Evolutionary conservation across 2,113 vertebrate genomes (phyloP), one percentile per base, ranked within the genome.

Genomic region (Cepphus grylle): DNA sequence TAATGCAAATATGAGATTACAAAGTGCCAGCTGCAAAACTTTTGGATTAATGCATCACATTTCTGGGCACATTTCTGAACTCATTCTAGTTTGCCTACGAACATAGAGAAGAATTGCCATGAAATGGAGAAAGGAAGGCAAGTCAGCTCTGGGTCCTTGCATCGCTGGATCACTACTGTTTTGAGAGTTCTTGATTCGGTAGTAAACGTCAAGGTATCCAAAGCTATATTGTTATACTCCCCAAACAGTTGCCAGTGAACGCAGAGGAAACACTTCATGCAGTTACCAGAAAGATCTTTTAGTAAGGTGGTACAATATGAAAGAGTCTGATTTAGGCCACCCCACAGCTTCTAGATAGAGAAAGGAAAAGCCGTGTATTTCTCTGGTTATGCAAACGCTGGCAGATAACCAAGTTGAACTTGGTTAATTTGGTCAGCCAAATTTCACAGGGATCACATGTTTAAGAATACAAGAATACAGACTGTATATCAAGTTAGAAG

Each of bases 121-220:
- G 0, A 90, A 76, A 22, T 40, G 34, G 30, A 78, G 65, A 79
- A 67, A 81, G 6, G 4, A 84, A 83, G 76, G 38, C 36, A 77
- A 55, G 80, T 45, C 59, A 84, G 23, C 25, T 84, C 34, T 22
- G 15, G 11, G 26, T 36, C 36, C 27, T 26, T 34, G 32, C 29
- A 78, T 18, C 45, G 26, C 59, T 38, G 45, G 25, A 42, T 12
- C 58, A 63, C n/a, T 47, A 56, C 26, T 65, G 77, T 50, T 82
- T 58, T 49, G 17, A 0, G 0, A 74, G n/a, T 18, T n/a, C 43
- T 38, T 11, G 42, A 62, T 59, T 63, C 3, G 1, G 14, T 19
- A 74, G 15, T 13, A 67, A 87, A 11, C 29, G 70, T 2, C n/a
- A 55, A 59, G n/a, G 40, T 19, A 76, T 10, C 56, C 70, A 91